phyloP scores from a whole-genome alignment of 1,140 invertebrate genomes.

The Psilanteris sp. region DNA sequence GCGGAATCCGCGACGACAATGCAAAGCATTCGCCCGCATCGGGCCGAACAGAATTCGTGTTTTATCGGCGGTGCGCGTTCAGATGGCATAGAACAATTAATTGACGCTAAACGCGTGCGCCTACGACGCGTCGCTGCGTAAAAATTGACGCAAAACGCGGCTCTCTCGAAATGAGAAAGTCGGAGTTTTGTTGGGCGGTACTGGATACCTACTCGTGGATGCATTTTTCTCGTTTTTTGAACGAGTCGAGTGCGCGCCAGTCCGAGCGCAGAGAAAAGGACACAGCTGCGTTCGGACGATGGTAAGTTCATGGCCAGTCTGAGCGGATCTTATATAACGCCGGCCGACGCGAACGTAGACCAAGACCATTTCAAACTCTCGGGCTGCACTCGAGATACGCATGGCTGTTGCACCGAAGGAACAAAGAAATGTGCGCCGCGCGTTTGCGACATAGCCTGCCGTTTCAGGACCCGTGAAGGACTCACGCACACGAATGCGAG shows the following conservation, averaged over 20 bases:
- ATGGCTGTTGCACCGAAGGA: slow-evolving; percentile 63
- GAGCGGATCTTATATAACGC: slow-evolving; percentile 75
- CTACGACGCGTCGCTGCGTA: slow-evolving; percentile 1
- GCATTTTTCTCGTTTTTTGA: slow-evolving; percentile 62
- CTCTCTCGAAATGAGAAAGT: slow-evolving; percentile 56
- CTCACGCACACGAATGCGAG: slow-evolving; percentile 16
- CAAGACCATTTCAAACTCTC: slow-evolving; percentile 67
- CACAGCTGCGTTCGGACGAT: slow-evolving; percentile 70
- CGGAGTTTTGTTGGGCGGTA: slow-evolving; percentile 20
- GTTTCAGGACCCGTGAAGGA: slow-evolving; percentile 45
- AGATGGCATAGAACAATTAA: too few species aligned
- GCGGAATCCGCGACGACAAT: too few species aligned
- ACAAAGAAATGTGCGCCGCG: slow-evolving; percentile 65
- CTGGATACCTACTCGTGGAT: slow-evolving; percentile 52
- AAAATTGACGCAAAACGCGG: slow-evolving; percentile 31
- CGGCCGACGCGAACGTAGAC: slow-evolving; percentile 59
- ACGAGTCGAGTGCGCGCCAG: slow-evolving; percentile 59
- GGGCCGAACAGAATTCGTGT: too few species aligned
- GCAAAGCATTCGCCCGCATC: too few species aligned
- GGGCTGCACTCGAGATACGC: slow-evolving; percentile 63
- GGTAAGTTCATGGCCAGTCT: slow-evolving; percentile 80
- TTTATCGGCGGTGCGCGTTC: too few species aligned
- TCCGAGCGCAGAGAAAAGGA: slow-evolving; percentile 64
- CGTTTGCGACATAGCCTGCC: slow-evolving; percentile 37
- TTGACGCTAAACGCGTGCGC: too few species aligned